phyloP scores from a whole-genome alignment of 1,140 invertebrate genomes.

The Gonioctena quinquepunctata region DNA sequence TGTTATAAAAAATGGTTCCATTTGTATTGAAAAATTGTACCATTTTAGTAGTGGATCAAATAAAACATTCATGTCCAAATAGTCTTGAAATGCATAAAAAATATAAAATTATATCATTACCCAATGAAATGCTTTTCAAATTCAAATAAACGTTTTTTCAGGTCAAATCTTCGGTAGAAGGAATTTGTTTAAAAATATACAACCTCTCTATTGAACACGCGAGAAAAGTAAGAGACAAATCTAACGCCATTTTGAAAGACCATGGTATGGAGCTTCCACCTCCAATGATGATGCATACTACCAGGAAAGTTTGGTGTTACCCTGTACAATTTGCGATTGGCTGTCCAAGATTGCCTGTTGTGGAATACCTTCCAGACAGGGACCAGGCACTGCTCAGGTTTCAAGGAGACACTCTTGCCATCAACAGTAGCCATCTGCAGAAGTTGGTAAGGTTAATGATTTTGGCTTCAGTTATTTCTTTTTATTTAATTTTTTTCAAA shows the following conservation, averaged over 20 bases:
- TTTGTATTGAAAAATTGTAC: too few species aligned
- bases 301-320: constrained; percentile 93
- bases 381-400: constrained; percentile 84
- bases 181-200: constrained; percentile 94
- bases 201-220: constrained; percentile 90
- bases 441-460: constrained; percentile 76
- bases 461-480: neutral
- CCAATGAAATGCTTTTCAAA: too few species aligned
- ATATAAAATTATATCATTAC: too few species aligned
- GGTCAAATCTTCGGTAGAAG: constrained; percentile 89
- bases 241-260: constrained; percentile 83
- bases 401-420: constrained; percentile 81
- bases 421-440: constrained; percentile 87
- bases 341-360: constrained; percentile 78
- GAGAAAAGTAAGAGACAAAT: constrained; percentile 86
- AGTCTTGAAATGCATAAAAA: too few species aligned
- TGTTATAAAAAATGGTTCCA: too few species aligned
- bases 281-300: constrained; percentile 66
- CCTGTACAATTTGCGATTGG: constrained; percentile 88
- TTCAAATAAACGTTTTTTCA: too few species aligned
- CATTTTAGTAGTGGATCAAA: too few species aligned
- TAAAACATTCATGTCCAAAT: too few species aligned
- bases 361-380: constrained; percentile 86
- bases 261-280: constrained; percentile 78
- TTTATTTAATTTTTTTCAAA: neutral